phyloP scores from a whole-genome alignment of 2,113 vertebrate genomes.

The Neolamprologus sp. region DNA sequence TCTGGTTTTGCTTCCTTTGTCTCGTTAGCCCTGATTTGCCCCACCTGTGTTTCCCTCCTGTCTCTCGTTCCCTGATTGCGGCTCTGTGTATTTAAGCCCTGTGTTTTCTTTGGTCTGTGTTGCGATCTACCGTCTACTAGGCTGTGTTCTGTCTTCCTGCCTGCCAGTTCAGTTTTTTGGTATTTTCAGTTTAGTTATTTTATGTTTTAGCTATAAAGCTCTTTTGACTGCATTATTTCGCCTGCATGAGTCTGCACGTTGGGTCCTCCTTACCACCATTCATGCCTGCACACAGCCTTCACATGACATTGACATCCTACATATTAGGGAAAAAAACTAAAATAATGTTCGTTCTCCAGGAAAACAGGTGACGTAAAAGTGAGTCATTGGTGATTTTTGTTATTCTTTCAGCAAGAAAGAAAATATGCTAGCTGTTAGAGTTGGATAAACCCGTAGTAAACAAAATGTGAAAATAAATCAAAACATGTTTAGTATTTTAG shows the following conservation, averaged over 20 bases:
- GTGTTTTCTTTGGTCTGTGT: background rate
- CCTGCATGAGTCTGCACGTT: background rate
- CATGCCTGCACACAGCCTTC: background rate
- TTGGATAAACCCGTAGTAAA: fast-evolving
- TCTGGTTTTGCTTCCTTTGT: background rate
- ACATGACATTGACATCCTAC: background rate
- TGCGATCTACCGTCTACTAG: background rate
- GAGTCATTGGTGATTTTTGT: background rate
- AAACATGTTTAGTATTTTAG: background rate
- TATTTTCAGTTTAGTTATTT: background rate
- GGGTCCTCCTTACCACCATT: background rate
- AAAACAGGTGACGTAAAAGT: background rate
- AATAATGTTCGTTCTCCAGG: fast-evolving
- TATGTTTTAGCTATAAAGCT: background rate
- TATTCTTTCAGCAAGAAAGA: background rate
- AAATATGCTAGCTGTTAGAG: fast-evolving
- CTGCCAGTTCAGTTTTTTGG: background rate
- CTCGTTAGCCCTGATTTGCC: background rate
- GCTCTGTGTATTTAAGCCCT: background rate
- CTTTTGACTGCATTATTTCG: background rate
- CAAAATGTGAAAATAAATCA: background rate
- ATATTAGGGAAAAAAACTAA: fast-evolving
- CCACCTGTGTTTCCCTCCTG: background rate
- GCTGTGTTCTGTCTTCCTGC: background rate
- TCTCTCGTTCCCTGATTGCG: background rate